Evolutionary conservation across 35 echinoderm and acorn worm genomes (phyloP).

Genomic region (Ptychodera flava): DNA sequence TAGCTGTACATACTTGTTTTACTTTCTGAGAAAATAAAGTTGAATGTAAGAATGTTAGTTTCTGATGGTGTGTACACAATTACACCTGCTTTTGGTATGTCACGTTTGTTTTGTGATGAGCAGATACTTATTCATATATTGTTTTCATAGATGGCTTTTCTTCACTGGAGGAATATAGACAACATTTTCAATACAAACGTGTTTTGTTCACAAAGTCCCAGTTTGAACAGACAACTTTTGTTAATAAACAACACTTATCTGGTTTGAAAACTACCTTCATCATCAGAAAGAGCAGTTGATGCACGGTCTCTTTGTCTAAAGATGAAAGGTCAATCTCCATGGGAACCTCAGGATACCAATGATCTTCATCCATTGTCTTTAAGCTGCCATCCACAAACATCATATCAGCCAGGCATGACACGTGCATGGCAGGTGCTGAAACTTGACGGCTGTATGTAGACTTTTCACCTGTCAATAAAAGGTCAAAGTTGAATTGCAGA

Average conservation of each 20-base stretch:
- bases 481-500: too few relatives aligned
- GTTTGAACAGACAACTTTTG: background rate
- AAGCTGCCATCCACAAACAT: conserved; percentile 81
- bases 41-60: too few relatives aligned
- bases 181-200: background rate
- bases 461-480: conserved; percentile 33
- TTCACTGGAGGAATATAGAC: too few relatives aligned
- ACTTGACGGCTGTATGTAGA: conserved; percentile 74
- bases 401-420: conserved; percentile 31
- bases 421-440: background rate
- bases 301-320: conserved; percentile 90
- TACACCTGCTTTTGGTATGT: too few relatives aligned
- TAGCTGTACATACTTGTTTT: too few relatives aligned
- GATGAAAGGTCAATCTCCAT: conserved; percentile 53
- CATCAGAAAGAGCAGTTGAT: conserved; percentile 74
- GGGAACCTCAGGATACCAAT: conserved; percentile 13
- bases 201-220: background rate
- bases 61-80: too few relatives aligned
- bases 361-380: conserved; percentile 63
- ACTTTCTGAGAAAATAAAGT: too few relatives aligned
- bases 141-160: too few relatives aligned
- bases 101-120: too few relatives aligned
- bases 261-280: conserved; percentile 47
- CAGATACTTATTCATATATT: too few relatives aligned
- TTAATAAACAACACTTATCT: background rate